Evolutionary conservation across 2,113 vertebrate species (phyloP).

Genomic region (Macquaria australasica): DNA sequence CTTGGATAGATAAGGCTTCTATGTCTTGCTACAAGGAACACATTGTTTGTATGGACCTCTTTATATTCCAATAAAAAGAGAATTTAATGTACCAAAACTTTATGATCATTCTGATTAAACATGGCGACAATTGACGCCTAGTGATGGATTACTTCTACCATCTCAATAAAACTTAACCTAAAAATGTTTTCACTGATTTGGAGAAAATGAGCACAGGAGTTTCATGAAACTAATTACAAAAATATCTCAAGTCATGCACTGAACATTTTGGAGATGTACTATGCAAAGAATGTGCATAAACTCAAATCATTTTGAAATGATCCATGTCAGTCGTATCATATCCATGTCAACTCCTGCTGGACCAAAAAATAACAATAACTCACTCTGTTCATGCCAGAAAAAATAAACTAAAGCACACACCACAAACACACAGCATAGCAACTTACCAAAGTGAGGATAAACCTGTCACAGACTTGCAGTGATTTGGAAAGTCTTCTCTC

Average conservation of each 20-base stretch:
- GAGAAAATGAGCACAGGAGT: conserved; percentile 24
- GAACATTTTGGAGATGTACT: background rate
- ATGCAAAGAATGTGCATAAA: background rate
- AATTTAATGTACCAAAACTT: conserved; percentile 14
- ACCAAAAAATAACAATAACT: background rate
- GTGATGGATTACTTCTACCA: conserved; percentile 20
- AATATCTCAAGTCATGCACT: background rate
- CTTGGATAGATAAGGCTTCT: too few relatives aligned
- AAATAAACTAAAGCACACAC: conserved; percentile 18
- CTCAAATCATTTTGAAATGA: background rate
- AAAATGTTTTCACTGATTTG: conserved; percentile 14
- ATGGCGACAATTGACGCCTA: background rate
- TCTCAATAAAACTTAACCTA: conserved; percentile 26
- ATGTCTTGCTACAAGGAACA: too few relatives aligned
- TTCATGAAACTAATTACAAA: conserved; percentile 12
- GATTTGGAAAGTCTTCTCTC: conserved; percentile 39
- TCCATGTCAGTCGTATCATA: background rate
- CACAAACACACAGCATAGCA: conserved; percentile 12
- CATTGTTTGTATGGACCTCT: too few relatives aligned
- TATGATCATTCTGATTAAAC: conserved; percentile 17
- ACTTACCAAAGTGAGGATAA: conserved; percentile 62
- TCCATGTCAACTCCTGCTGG: background rate
- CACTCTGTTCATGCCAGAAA: background rate
- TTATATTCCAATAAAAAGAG: too few relatives aligned
- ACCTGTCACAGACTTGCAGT: conserved; percentile 39